These are phyloP conservation scores for Podarcis muralis DNA, from an alignment of 2,113 vertebrate genomes.

Conservation along the genomic window DNA sequence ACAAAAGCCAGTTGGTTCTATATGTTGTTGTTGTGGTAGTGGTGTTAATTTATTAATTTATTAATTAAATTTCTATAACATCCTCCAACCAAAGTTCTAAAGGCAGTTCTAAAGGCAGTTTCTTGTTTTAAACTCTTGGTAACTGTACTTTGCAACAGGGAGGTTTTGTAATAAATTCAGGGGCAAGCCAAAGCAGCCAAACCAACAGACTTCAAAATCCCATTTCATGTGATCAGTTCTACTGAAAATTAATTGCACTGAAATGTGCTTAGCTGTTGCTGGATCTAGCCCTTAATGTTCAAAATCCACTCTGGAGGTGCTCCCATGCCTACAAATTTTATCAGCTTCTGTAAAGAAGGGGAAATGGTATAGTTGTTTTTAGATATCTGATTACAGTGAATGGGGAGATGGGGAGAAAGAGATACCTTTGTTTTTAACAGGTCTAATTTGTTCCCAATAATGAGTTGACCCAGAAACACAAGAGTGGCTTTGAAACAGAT, in stretches of 20 bases:
- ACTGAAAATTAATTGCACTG: not conserved
- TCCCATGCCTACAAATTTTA: no score
- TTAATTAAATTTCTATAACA: no score
- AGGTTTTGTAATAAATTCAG: not conserved
- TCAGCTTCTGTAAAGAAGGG: no score
- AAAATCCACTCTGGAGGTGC: not conserved
- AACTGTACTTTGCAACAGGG: not conserved
- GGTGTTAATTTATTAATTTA: no score
- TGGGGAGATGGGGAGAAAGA: no score
- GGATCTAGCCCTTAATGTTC: not conserved
- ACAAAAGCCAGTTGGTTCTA: conserved; percentile 19
- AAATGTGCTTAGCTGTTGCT: not conserved
- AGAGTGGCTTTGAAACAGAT: no score
- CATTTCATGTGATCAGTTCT: not conserved
- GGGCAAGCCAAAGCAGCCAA: not conserved
- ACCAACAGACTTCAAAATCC: not conserved
- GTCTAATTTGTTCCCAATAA: no score
- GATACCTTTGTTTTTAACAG: no score
- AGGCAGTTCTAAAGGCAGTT: not conserved
- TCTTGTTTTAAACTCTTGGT: conserved; percentile 36
- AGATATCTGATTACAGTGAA: no score
- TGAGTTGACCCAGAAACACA: no score
- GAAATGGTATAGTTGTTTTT: no score
- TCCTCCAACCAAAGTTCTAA: no score
- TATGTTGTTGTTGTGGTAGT: not conserved